Percentiles rank a stretch among this genome's conserved stretches.
These are phyloP conservation scores for Morbakka virulenta DNA, from an alignment of 30 jellyfish, hydroid and myxozoan genomes.

Conservation along the genomic window DNA sequence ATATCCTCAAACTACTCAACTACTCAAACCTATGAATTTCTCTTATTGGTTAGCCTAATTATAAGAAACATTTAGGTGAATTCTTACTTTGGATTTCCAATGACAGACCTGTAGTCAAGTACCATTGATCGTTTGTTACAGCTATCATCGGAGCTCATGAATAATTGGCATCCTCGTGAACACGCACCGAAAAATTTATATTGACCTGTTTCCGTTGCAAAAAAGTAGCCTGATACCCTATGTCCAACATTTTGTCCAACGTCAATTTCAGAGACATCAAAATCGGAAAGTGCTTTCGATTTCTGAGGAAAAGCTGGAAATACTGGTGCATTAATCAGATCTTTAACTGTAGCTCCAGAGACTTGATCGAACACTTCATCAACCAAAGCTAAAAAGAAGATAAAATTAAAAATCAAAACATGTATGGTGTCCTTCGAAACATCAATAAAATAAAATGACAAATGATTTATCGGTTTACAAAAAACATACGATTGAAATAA, in stretches of 20 bases:
- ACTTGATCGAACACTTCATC: slow-evolving; percentile 90
- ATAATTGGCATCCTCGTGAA: slow-evolving; percentile 78
- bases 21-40: too few species aligned
- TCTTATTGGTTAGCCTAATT: too few species aligned
- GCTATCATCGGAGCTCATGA: slow-evolving; percentile 83
- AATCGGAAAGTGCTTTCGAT: slow-evolving; percentile 67
- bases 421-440: too few species aligned
- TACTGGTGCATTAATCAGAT: slow-evolving; percentile 38
- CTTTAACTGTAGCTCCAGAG: slow-evolving; percentile 68
- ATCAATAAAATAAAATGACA: too few species aligned
- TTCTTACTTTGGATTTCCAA: slow-evolving; percentile 42
- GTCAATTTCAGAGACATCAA: slow-evolving; percentile 59
- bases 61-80: too few species aligned
- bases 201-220: slow-evolving; percentile 95
- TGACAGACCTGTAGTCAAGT: slow-evolving; percentile 53
- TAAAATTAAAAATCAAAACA: neutral
- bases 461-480: neutral
- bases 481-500: neutral
- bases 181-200: slow-evolving; percentile 89
- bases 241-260: slow-evolving; percentile 72
- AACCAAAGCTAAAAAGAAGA: slow-evolving; percentile 53
- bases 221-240: slow-evolving; percentile 81
- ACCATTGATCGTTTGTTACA: slow-evolving; percentile 75
- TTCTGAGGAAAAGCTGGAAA: slow-evolving; percentile 80
- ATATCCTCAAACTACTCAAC: too few species aligned